phyloP scores from a whole-genome alignment of 2,797 vertebrate species.

The Myripristis jacobus region DNA sequence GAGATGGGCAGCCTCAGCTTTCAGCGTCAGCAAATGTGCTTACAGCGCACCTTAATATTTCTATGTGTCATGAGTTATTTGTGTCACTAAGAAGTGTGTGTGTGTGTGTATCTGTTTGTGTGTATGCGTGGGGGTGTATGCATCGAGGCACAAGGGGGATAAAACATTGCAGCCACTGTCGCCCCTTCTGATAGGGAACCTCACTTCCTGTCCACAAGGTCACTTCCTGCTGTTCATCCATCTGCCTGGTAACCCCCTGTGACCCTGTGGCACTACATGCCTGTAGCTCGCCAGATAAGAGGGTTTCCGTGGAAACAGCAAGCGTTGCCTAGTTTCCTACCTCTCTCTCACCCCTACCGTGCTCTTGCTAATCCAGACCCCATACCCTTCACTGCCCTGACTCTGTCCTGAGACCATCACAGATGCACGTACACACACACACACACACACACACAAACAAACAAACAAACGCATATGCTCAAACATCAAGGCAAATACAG shows the following conservation, averaged over 20 bases:
- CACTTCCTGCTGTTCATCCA: conserved; percentile 86
- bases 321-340: conserved; percentile 52
- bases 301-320: conserved; percentile 73
- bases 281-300: conserved; percentile 79
- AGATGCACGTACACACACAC: conserved; percentile 29
- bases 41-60: conserved; percentile 75
- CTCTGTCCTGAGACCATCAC: conserved; percentile 40
- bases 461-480: conserved; percentile 22
- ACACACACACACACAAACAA: conserved; percentile 7
- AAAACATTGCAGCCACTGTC: conserved; percentile 31
- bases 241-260: conserved; percentile 86
- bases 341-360: conserved; percentile 57
- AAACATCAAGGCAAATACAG: conserved; percentile 23
- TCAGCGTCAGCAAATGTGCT: conserved; percentile 75
- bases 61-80: conserved; percentile 76
- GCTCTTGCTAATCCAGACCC: conserved; percentile 68
- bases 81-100: conserved; percentile 69
- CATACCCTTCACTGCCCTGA: conserved; percentile 47
- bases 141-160: conserved; percentile 31
- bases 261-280: conserved; percentile 71
- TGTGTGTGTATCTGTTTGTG: conserved; percentile 33
- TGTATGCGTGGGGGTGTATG: conserved; percentile 20
- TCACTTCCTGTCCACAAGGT: conserved; percentile 85
- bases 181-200: conserved; percentile 64
- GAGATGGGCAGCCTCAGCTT: conserved; percentile 61